These are phyloP conservation scores for Nothobranchius kuhntae DNA, from an alignment of 2,113 vertebrate genomes.

Conservation along the genomic window DNA sequence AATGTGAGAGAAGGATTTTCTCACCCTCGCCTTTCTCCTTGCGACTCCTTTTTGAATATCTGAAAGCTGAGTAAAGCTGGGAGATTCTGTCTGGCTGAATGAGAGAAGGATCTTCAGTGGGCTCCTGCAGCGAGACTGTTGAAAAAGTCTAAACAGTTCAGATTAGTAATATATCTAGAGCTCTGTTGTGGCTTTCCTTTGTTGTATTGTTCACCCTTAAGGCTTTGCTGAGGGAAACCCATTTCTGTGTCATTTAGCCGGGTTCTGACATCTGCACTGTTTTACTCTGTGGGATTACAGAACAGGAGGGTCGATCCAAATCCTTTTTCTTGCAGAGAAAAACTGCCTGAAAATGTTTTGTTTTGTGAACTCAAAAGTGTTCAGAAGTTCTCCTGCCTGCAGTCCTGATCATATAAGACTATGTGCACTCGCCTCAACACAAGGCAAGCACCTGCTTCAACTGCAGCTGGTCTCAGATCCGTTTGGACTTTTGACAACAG, in stretches of 20 bases:
- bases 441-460: too few relatives aligned
- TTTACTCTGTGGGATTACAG: conserved; percentile 37
- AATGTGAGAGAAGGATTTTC: conserved; percentile 58
- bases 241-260: conserved; percentile 42
- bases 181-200: conserved; percentile 39
- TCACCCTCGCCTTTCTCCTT: conserved; percentile 54
- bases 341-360: too few relatives aligned
- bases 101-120: conserved; percentile 38
- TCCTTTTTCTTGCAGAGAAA: background rate
- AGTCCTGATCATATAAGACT: too few relatives aligned
- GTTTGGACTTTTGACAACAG: too few relatives aligned
- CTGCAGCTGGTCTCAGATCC: too few relatives aligned
- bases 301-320: conserved; percentile 34
- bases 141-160: conserved; percentile 59
- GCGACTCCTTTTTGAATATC: conserved; percentile 68
- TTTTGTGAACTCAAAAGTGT: too few relatives aligned
- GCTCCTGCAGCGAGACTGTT: conserved; percentile 40
- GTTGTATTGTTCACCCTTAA: conserved; percentile 48
- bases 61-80: conserved; percentile 62
- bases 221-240: conserved; percentile 44
- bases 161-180: conserved; percentile 49
- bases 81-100: conserved; percentile 54
- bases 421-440: too few relatives aligned
- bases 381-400: too few relatives aligned
- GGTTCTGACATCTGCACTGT: conserved; percentile 44